A percentile compares a stretch with the other conserved stretches of the same genome.
phyloP scores from a whole-genome alignment of 2,888 invertebrate genomes.

The Tinea semifulvella region DNA sequence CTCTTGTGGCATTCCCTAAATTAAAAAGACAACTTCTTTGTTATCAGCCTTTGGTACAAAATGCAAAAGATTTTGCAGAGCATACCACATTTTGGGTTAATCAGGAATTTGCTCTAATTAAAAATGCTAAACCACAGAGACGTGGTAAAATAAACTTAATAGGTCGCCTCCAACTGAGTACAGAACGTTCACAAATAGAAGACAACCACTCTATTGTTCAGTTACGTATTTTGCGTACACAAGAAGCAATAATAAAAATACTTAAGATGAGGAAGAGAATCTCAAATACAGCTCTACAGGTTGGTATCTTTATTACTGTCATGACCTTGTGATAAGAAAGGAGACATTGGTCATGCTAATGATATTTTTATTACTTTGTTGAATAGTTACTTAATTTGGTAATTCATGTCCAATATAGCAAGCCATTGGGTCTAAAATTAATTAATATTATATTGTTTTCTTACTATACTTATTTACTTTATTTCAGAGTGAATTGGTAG shows the following conservation, averaged over 20 bases:
- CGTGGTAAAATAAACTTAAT: conserved; percentile 97
- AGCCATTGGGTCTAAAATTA: neutral
- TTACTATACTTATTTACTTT: conserved; percentile 12
- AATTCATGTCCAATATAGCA: too few relatives aligned
- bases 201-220: conserved; percentile 99
- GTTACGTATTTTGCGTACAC: conserved; percentile 88
- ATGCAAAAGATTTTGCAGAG: conserved; percentile 94
- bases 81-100: conserved; percentile 96
- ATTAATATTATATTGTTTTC: neutral
- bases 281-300: conserved; percentile 92
- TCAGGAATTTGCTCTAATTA: conserved; percentile 94
- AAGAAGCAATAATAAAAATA: conserved; percentile 99
- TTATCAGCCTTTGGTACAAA: conserved; percentile 81
- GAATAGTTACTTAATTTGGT: too few relatives aligned
- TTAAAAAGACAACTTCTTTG: conserved; percentile 90
- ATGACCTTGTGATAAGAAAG: too few relatives aligned
- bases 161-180: conserved; percentile 93
- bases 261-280: conserved; percentile 97
- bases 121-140: conserved; percentile 94
- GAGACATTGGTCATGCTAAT: too few relatives aligned
- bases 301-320: conserved; percentile 27
- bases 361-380: too few relatives aligned
- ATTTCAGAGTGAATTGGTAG: conserved; percentile 90
- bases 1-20: conserved; percentile 95
- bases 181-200: conserved; percentile 94